Base-by-base conservation (phyloP, 2,113 vertebrate species). In the Corythornis vintsioides region DNA sequence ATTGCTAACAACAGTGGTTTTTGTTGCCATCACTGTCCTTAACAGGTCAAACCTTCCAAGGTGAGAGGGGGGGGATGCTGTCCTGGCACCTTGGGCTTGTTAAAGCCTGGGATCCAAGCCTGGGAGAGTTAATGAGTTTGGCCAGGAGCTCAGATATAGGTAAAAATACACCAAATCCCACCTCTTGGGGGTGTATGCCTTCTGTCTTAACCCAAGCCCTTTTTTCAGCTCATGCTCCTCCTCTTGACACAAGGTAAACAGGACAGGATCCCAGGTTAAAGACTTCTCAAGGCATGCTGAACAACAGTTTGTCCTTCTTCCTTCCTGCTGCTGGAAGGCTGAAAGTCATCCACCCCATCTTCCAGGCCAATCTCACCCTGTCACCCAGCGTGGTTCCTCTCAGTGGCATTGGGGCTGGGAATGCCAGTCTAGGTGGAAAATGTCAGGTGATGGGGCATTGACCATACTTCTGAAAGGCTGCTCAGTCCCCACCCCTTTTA, bases 401-500 rank as follows among this genome's bases (percentile, higher is more conserved):
- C 26, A 38, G 59, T 55, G 85, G 25, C 10, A 0, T 3, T 43
- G 29, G 13, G 11, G 1, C 2, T 89, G 78, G 55, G 79, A 64
- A 47, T 66, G 71, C n/a, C 71, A 71, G 2, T 1, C 1, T 2
- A n/a, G 31, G 35, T 82, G 74, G 91, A 70, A 94, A 82, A 55
- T 14, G 8, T 29, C 31, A 10, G 63, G 50, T 33, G 71, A 22
- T 10, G 40, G 42, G 33, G 63, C 76, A 1, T 50, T 92, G 86
- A 29, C 35, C 33, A 22, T 1, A 3, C 10, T 83, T 24, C 45
- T 13, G 5, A 2, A 11, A 60, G 47, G 63, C 47, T 60, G n/a
- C 47, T 40, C 57, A 29, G 64, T 90, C 86, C 63, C 90, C 83
- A 92, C 84, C 86, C 77, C 14, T 76, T 90, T 90, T 55, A 75